A percentile compares a stretch with the other conserved stretches of the same genome.
Evolutionary conservation across 1,140 invertebrate species (phyloP).

Genomic region (Hylaeus volcanicus): DNA sequence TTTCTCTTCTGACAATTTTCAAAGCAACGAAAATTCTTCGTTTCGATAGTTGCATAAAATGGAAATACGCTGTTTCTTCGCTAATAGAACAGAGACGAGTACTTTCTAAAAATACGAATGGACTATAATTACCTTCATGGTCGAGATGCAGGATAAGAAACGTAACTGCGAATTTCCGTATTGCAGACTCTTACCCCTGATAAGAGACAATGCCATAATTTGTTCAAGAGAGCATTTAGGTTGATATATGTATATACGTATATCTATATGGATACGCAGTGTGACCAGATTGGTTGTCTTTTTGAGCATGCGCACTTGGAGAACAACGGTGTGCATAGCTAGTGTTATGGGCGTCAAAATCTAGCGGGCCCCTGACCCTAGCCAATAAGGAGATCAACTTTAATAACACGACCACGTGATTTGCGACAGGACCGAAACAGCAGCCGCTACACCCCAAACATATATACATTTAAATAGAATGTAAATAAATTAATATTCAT

Average conservation of each 20-base stretch:
- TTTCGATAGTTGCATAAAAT: neutral
- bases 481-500: too few species aligned
- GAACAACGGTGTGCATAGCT: too few species aligned
- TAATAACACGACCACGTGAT: too few species aligned
- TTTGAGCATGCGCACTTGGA: too few species aligned
- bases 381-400: too few species aligned
- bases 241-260: conserved; percentile 49
- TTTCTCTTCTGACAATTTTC: neutral
- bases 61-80: neutral
- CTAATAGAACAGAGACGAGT: too few species aligned
- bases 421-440: too few species aligned
- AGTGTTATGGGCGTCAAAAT: too few species aligned
- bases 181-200: conserved; percentile 65
- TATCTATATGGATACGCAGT: conserved; percentile 14
- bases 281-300: too few species aligned
- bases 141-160: conserved; percentile 67
- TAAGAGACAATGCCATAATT: conserved; percentile 78
- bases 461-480: too few species aligned
- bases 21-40: conserved; percentile 19
- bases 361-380: too few species aligned
- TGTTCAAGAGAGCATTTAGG: conserved; percentile 62
- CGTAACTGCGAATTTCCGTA: conserved; percentile 72
- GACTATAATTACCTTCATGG: conserved; percentile 75
- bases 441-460: too few species aligned
- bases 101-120: neutral